These are phyloP conservation scores for Galendromus occidentalis DNA, from an alignment of 1,140 invertebrate species.

Conservation along the genomic window DNA sequence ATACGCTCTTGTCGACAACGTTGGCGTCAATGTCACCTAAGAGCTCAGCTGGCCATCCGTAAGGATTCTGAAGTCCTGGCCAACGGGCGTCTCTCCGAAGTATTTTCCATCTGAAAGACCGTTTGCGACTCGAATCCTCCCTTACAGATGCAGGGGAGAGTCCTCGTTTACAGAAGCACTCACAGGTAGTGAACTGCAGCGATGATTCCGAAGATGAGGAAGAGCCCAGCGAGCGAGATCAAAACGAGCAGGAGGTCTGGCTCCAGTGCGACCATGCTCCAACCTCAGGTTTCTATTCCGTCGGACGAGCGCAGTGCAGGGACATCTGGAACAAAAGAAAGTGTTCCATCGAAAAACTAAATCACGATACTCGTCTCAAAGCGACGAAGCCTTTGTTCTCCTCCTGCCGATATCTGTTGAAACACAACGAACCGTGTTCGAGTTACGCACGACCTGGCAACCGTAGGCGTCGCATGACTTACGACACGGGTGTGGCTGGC, in stretches of 20 bases:
- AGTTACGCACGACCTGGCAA: too few species aligned
- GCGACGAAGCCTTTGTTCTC: too few species aligned
- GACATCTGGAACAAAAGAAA: too few species aligned
- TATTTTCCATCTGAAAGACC: not conserved
- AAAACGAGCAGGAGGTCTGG: not conserved
- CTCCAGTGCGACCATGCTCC: not conserved
- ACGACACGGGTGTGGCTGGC: too few species aligned
- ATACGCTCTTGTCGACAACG: not conserved
- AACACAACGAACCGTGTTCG: too few species aligned
- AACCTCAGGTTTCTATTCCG: not conserved
- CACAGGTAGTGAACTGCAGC: not conserved
- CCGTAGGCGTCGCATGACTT: too few species aligned
- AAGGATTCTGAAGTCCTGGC: not conserved
- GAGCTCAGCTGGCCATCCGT: conserved; percentile 1
- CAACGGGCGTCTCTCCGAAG: not conserved
- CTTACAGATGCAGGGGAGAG: not conserved
- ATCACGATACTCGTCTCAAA: too few species aligned
- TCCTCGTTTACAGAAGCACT: not conserved
- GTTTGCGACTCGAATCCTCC: not conserved
- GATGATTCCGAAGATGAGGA: conserved; percentile 3
- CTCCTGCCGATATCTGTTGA: too few species aligned
- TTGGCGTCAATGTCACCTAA: not conserved
- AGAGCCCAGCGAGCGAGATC: not conserved
- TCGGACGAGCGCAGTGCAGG: too few species aligned
- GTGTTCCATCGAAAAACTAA: too few species aligned